These are phyloP conservation scores for Moxostoma hubbsi DNA, from an alignment of 2,797 vertebrate genomes.

Conservation along the genomic window DNA sequence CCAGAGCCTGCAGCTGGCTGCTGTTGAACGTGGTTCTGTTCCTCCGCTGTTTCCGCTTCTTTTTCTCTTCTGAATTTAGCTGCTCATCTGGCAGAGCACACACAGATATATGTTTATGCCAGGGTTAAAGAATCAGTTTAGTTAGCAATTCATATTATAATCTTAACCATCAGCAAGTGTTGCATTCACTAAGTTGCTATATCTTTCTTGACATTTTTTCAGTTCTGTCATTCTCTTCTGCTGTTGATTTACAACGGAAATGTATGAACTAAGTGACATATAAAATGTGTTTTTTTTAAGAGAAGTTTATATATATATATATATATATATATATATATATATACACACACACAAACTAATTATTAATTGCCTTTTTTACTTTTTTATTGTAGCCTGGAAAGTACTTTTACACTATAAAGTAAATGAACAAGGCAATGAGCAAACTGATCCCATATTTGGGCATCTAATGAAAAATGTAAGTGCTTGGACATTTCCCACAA, in stretches of 20 bases:
- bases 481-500: too few species aligned
- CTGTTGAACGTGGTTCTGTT: slow-evolving; percentile 98
- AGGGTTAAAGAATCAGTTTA: neutral
- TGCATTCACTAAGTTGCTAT: too few species aligned
- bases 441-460: neutral
- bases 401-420: neutral
- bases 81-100: slow-evolving; percentile 83
- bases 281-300: too few species aligned
- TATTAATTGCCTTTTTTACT: neutral
- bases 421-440: neutral
- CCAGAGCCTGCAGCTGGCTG: slow-evolving; percentile 97
- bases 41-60: slow-evolving; percentile 96
- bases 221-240: too few species aligned
- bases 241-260: too few species aligned
- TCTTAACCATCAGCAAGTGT: too few species aligned
- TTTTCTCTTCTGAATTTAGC: slow-evolving; percentile 96
- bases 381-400: neutral
- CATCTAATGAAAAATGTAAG: too few species aligned
- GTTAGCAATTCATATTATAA: neutral
- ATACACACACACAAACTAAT: neutral
- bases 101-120: neutral
- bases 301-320: too few species aligned
- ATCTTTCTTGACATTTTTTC: too few species aligned
- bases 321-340: too few species aligned
- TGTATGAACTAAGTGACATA: too few species aligned